phyloP scores from a whole-genome alignment of 2,797 vertebrate species.

The Crocidura indochinensis region DNA sequence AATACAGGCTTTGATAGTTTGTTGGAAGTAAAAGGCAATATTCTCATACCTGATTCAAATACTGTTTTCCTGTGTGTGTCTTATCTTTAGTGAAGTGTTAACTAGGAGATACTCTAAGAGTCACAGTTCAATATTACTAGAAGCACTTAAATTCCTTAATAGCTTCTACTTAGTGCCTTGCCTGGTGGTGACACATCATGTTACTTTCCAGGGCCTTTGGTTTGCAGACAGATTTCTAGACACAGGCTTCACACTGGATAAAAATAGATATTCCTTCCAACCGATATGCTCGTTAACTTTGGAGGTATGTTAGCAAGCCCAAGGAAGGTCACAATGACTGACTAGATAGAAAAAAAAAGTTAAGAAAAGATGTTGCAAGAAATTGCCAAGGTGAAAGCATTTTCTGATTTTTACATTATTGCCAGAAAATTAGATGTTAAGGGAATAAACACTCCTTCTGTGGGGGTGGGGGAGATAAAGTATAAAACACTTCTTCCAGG shows the following conservation, averaged over 20 bases:
- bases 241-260: background rate
- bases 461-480: too few species aligned
- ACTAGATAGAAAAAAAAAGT: conserved; percentile 1
- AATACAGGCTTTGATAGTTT: background rate
- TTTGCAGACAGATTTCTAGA: conserved; percentile 67
- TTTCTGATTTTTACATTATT: background rate
- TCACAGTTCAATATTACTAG: conserved; percentile 56
- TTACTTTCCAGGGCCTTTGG: background rate
- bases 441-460: background rate
- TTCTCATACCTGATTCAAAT: conserved; percentile 32
- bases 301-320: conserved; percentile 24
- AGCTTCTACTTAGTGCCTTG: conserved; percentile 41
- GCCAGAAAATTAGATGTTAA: background rate
- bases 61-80: background rate
- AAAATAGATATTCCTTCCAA: conserved; percentile 30
- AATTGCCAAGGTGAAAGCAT: conserved; percentile 63
- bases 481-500: too few species aligned
- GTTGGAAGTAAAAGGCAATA: conserved; percentile 29
- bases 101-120: conserved; percentile 46
- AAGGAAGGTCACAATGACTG: conserved; percentile 38
- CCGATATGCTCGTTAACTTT: background rate
- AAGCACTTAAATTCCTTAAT: conserved; percentile 48
- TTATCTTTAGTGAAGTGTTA: conserved; percentile 41
- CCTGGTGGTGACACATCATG: conserved; percentile 40
- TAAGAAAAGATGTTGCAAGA: conserved; percentile 44